These are phyloP conservation scores for Eupithecia dodoneata DNA, from an alignment of 2,888 invertebrate genomes.

Conservation along the genomic window DNA sequence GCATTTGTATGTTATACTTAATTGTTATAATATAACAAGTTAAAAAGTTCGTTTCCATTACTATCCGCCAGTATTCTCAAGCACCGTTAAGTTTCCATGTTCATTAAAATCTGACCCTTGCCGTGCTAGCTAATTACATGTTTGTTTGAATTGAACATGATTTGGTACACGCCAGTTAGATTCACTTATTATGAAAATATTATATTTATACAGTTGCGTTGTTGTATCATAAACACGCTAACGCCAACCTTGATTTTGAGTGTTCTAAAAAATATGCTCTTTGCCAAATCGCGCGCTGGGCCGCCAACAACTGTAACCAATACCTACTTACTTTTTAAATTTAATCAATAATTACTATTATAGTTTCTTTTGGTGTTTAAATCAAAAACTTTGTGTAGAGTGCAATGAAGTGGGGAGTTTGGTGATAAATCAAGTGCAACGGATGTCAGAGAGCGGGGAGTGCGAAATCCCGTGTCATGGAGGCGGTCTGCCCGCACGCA, in stretches of 20 bases:
- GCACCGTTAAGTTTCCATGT: not conserved
- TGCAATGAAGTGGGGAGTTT: slow-evolving; percentile 36
- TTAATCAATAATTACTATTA: too few relatives aligned
- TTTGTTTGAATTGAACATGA: not conserved
- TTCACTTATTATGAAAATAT: slow-evolving; percentile 6
- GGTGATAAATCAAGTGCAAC: slow-evolving; percentile 40
- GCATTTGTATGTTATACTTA: not conserved
- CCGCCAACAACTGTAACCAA: slow-evolving; percentile 2
- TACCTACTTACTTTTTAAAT: too few relatives aligned
- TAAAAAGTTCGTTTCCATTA: not conserved
- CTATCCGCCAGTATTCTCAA: not conserved
- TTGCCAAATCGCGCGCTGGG: slow-evolving; percentile 17
- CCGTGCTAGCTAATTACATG: not conserved
- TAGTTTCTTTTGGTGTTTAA: too few relatives aligned
- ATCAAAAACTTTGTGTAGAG: slow-evolving; percentile 8
- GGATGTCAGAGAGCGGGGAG: slow-evolving; percentile 35
- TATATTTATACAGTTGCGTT: slow-evolving; percentile 8
- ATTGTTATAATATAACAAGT: not conserved
- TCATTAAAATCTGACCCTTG: not conserved
- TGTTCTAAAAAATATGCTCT: slow-evolving; percentile 10
- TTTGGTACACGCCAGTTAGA: not conserved
- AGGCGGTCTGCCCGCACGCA: slow-evolving; percentile 66
- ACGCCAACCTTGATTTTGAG: slow-evolving; percentile 19
- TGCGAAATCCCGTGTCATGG: slow-evolving; percentile 56
- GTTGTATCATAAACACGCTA: slow-evolving; percentile 16